Evolutionary conservation across 2,888 invertebrate species (phyloP).

Genomic region (Silvanus unidentatus): DNA sequence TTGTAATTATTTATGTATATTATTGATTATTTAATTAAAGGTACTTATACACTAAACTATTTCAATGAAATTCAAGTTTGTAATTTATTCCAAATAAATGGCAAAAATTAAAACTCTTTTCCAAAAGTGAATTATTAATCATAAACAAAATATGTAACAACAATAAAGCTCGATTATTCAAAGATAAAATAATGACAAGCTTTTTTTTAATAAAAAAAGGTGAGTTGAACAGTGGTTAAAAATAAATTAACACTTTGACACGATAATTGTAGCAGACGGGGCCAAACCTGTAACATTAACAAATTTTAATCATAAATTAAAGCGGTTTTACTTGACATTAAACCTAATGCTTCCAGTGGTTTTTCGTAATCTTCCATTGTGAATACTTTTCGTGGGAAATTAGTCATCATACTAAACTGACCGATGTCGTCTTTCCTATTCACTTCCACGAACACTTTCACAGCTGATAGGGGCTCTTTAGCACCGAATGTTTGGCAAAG

Average conservation of each 20-base stretch:
- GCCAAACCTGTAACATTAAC: conserved; percentile 62
- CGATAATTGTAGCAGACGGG: conserved; percentile 78
- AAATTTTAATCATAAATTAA: background rate
- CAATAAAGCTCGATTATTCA: no score
- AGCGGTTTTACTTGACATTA: background rate
- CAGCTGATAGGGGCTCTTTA: conserved; percentile 85
- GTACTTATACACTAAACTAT: no score
- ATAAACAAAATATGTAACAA: no score
- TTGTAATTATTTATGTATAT: no score
- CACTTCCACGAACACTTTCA: conserved; percentile 81
- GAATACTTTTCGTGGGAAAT: conserved; percentile 86
- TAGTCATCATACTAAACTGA: conserved; percentile 79
- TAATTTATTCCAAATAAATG: no score
- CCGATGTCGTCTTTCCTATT: conserved; percentile 66
- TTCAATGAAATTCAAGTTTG: no score
- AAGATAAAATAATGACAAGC: no score
- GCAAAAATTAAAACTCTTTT: no score
- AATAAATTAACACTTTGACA: conserved; percentile 33
- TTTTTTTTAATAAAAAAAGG: no score
- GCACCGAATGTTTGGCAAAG: conserved; percentile 73
- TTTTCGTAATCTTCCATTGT: conserved; percentile 80
- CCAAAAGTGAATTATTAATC: no score
- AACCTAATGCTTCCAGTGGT: conserved; percentile 78
- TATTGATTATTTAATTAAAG: no score
- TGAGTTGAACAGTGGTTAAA: background rate